Percentiles rank a stretch among this genome's conserved stretches.
Evolutionary conservation across 2,113 vertebrate genomes (phyloP).

Genomic region (Accipiter virgatus): DNA sequence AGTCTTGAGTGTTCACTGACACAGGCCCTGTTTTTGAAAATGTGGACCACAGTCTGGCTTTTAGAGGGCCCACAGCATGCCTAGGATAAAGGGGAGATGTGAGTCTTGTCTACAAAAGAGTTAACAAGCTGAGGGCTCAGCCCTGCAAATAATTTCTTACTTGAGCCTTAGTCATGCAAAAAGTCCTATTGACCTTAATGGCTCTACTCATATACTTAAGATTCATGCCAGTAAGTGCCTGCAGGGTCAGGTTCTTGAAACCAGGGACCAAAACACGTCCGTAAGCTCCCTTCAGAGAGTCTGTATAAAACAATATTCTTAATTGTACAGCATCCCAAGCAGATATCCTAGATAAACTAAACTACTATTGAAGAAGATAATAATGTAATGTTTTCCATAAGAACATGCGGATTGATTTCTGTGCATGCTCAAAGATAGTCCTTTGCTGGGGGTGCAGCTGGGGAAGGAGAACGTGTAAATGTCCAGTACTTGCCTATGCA

Average conservation of each 20-base stretch:
- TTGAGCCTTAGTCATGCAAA: background rate
- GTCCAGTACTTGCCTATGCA: background rate
- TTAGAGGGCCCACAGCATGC: background rate
- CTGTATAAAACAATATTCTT: background rate
- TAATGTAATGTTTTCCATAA: background rate
- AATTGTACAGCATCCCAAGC: background rate
- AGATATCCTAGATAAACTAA: background rate
- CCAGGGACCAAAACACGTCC: background rate
- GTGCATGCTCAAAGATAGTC: background rate
- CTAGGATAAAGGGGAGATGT: background rate
- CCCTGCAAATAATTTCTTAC: background rate
- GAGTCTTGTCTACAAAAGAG: background rate
- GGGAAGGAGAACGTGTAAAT: background rate
- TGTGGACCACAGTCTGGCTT: background rate
- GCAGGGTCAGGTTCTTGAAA: background rate
- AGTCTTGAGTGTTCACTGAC: background rate
- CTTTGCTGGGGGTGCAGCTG: background rate
- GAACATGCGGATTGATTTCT: background rate
- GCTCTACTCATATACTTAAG: background rate
- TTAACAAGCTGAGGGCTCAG: background rate
- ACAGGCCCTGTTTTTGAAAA: background rate
- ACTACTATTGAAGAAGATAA: background rate
- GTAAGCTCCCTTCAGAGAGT: background rate
- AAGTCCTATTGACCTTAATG: background rate
- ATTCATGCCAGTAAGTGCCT: background rate